These are phyloP conservation scores for Automeris io DNA, from an alignment of 2,888 invertebrate species.

Conservation along the genomic window DNA sequence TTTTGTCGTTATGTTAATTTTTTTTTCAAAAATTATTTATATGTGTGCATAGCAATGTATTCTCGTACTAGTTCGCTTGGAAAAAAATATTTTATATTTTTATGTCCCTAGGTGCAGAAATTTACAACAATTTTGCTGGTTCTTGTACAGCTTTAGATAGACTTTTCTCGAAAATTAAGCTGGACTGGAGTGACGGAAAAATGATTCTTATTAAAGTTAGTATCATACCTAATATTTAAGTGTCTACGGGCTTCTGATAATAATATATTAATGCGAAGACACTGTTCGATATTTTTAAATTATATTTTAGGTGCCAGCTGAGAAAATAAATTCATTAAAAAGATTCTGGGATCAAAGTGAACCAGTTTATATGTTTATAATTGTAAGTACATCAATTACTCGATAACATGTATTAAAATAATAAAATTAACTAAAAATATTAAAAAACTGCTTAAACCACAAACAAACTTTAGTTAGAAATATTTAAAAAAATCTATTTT, in stretches of 20 bases:
- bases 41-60: too few species aligned
- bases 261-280: not conserved
- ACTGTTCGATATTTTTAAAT: not conserved
- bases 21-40: too few species aligned
- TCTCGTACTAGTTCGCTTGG: too few species aligned
- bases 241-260: not conserved
- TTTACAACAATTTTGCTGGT: slow-evolving; percentile 47
- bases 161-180: slow-evolving; percentile 46
- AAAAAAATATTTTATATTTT: too few species aligned
- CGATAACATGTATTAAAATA: too few species aligned
- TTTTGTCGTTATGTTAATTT: too few species aligned
- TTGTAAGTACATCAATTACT: slow-evolving; percentile 44
- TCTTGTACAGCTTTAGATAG: slow-evolving; percentile 48
- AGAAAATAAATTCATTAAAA: slow-evolving; percentile 41
- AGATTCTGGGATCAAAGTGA: slow-evolving; percentile 53
- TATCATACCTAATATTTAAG: slow-evolving; percentile 2
- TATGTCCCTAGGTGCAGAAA: slow-evolving; percentile 63
- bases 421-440: too few species aligned
- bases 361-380: slow-evolving; percentile 56
- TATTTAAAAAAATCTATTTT: too few species aligned
- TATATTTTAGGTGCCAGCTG: slow-evolving; percentile 43
- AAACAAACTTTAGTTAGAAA: too few species aligned
- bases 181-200: slow-evolving; percentile 54
- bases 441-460: too few species aligned
- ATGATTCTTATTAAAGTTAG: slow-evolving; percentile 51